Conservation (phyloP, 2,888 invertebrate genomes). For the Acanthosepion esculentum region DNA sequence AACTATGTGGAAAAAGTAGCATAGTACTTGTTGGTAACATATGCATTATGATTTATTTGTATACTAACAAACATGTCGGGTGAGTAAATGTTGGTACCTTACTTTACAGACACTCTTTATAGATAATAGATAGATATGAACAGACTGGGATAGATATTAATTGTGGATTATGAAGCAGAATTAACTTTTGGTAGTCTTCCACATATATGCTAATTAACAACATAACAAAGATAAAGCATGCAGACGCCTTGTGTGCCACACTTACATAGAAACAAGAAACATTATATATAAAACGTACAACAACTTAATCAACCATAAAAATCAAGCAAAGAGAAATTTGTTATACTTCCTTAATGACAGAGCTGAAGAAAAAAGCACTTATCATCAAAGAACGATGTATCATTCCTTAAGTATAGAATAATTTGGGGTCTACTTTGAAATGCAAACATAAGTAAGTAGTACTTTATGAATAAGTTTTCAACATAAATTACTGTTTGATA, state of each 20-base stretch:
- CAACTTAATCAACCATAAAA: background rate
- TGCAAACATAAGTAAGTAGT: background rate
- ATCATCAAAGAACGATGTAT: background rate
- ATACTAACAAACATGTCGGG: too few relatives aligned
- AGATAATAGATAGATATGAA: too few relatives aligned
- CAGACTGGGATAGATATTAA: background rate
- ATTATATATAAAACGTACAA: background rate
- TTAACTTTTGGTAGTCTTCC: background rate
- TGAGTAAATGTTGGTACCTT: too few relatives aligned
- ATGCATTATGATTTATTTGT: too few relatives aligned
- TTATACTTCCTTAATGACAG: background rate
- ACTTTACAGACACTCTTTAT: too few relatives aligned
- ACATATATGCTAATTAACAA: conserved; percentile 15
- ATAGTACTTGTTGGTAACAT: too few relatives aligned
- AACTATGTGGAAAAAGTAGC: too few relatives aligned
- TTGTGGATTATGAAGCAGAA: background rate
- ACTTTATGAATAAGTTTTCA: background rate
- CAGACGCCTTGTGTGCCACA: background rate
- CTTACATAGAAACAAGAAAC: background rate
- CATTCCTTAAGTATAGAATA: background rate
- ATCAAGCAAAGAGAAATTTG: background rate
- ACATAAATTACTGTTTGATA: background rate
- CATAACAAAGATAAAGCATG: background rate
- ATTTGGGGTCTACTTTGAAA: background rate
- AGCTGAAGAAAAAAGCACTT: background rate